Evolutionary conservation across 2,888 invertebrate species (phyloP), one percentile per base, ranked within the genome.

Genomic region (Himalopsyche kuldschensis): DNA sequence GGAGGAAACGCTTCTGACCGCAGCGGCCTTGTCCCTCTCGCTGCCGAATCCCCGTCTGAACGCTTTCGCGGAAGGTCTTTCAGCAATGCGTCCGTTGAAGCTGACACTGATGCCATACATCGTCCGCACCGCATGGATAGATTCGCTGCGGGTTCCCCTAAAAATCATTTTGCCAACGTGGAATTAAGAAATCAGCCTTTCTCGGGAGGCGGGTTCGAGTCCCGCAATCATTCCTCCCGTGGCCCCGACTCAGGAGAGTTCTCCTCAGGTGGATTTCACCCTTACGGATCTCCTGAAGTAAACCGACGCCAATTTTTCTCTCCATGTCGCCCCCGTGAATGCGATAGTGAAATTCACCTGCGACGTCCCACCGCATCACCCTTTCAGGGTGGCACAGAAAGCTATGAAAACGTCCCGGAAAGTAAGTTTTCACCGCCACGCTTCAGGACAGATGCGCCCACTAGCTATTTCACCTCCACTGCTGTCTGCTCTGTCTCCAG

Each of bases 381-480:
- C 35, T 84, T 82, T n/a, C 27, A 63, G 8, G 10, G 81, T 2
- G 75, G 77, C 6, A 81, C 75, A 75, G 82, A 82, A 8, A 76
- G 77, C 17, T 82, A 83, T 24, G 83, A 81, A 5, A 83, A 84
- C 32, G 77, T 79, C 3, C 75, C 63, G 10, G 85, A 83, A 31
- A 76, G 75, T 27, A 55, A 75, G 11, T 75, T 79, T 15, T 82
- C 84, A 11, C 77, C 83, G 11, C 85, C 86, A 3, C 82, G 81
- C 46, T 86, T 86, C 69, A 77, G 85, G 78, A 79, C 85, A 10
- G 83, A 85, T 32, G 84, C 75, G 8, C 84, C 85, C 11, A 86
- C 86, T 3, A 86, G 81, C 48, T 86, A 86, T 77, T 86, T 86
- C 78, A 85, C 84, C 6, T 81, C 86, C 1, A 84, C 86, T 4